Evolutionary conservation across 2,888 invertebrate genomes (phyloP), one percentile per base, ranked within the genome.

Genomic region (Pasiphila rectangulata): DNA sequence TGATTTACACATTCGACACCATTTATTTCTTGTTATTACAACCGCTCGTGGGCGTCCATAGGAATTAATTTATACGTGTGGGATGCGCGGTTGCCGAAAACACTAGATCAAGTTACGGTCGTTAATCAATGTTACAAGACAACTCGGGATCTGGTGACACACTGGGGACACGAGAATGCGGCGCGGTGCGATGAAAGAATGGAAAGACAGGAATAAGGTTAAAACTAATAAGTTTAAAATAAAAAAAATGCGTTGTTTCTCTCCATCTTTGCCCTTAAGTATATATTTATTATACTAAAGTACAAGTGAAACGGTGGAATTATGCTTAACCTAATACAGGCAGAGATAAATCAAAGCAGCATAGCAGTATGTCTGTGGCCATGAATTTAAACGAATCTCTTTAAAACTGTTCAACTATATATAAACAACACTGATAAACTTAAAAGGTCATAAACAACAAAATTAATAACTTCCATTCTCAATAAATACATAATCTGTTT

Each of bases 111-210:
- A 60, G 74, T 81, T 81, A 76, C 81, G 61, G 62, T 75, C 77
- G 75, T 83, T 83, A 83, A 83, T 84, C 79, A 83, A 78, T 77
- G 67, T 62, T 51, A 47, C 64, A 61, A 45, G 65, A 59, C 66
- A 66, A 59, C 65, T 63, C 55, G 66, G 54, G 49, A 49, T 69
- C 64, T 54, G 61, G 64, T 64, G 73, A 75, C 75, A 79, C 79
- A 79, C 79, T 75, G 68, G 63, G 57, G 52, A 54, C 61, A 56
- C 54, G 46, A 59, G 61, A 67, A 64, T 69, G 77, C 58, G 56
- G 67, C 64, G 65, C 61, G 57, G 64, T 43, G 27, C 15, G 23
- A 38, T 39, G 9, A 41, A 21, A 43, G 21, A 19, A 9, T 9
- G 30, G 6, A 13, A 17, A 4, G 7, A 21, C 5, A 12, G 34